Conservation (phyloP, 2,113 vertebrate genomes). For the Pterophyllum scalare region DNA sequence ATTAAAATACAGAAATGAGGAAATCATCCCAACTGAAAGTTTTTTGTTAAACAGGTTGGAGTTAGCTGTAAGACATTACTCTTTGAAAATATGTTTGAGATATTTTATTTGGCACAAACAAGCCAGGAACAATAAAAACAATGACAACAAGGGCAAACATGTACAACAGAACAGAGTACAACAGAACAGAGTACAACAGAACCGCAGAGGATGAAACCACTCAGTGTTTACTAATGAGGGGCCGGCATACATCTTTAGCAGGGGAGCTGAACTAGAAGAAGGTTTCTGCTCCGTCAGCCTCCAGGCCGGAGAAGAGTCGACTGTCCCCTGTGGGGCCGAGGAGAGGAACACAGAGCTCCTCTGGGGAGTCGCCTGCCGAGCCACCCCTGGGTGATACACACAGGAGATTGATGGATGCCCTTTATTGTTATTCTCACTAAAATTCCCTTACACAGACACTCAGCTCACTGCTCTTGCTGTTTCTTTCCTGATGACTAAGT, state of each 20-base stretch:
- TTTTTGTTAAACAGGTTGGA: background rate
- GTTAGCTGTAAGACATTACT: background rate
- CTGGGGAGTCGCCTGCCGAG: constrained; percentile 54
- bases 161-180: background rate
- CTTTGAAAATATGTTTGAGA: background rate
- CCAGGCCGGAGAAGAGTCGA: constrained; percentile 72
- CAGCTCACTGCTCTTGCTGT: constrained; percentile 36
- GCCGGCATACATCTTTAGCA: constrained; percentile 36
- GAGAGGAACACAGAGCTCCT: constrained; percentile 68
- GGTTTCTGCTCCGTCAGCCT: constrained; percentile 63
- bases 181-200: background rate
- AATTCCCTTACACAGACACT: constrained; percentile 51
- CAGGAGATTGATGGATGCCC: constrained; percentile 30
- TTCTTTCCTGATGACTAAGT: constrained; percentile 24
- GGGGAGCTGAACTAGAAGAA: constrained; percentile 82
- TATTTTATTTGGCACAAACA: background rate
- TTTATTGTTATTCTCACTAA: constrained; percentile 47
- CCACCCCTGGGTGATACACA: constrained; percentile 54
- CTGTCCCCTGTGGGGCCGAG: constrained; percentile 52
- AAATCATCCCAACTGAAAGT: background rate
- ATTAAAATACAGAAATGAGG: background rate
- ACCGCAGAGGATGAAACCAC: background rate
- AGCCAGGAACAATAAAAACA: background rate
- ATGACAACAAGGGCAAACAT: background rate
- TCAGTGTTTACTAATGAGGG: constrained; percentile 71